Base-by-base conservation (phyloP, 2,888 invertebrate species). In the Cataglyphis altisquamis region DNA sequence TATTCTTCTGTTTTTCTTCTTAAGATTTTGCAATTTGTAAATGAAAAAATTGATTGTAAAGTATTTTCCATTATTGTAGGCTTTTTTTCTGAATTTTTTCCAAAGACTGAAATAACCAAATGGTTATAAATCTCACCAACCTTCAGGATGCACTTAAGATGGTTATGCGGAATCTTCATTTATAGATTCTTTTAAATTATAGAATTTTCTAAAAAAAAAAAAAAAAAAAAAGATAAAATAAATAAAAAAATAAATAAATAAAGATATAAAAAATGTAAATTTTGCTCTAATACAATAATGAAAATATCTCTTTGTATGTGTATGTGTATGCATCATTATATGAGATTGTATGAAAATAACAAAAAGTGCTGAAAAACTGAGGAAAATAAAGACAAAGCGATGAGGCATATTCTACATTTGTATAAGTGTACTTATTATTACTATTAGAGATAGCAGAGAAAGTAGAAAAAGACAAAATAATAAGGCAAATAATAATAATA, bases 381-480 rank as follows among this genome's bases (percentile, higher is more conserved):
- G 10, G 2, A 57, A 21, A 21, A 21, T 57, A 21, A 21, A 57
- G 55, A 21, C 9, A 57, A 57, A 57, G 8, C 8, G 48, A 2
- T n/a, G n/a, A 52, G n/a, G 48, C 18, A n/a, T 52, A n/a, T 52
- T 52, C 2, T 45, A 45, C 5, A 1, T 45, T 18, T 45, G 45
- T 18, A 45, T 45, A 45, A 15, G 45, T 45, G 15, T 18, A 48
- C 1, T 6, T 52, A 52, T 52, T 57, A 57, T 15, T 60, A 18
- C 29, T 18, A 18, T 15, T 18, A 29, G 77, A 21, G 21, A 41
- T 15, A 75, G 36, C 25, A 55, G 4, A 41, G 10, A 21, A 25
- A 66, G 72, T 67, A 72, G 21, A 75, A 45, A 63, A 39, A 74
- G 45, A 77, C 12, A 39, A 57, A 80, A 75, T 83, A 77, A 86